Conservation (phyloP, 2,888 invertebrate species). For the Andrena camellia region DNA sequence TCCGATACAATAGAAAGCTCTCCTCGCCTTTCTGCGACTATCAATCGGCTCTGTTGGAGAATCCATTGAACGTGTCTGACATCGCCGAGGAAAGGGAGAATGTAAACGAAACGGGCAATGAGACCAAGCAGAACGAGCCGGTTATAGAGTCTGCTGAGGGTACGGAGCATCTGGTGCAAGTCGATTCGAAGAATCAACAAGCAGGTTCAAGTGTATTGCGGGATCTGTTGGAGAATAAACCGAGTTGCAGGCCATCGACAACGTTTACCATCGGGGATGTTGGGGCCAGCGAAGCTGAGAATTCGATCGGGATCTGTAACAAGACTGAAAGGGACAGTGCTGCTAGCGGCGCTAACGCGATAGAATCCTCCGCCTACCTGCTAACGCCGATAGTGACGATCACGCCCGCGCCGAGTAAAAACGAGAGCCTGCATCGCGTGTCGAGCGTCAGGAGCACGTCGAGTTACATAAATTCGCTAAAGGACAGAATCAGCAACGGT, state of each 20-base stretch:
- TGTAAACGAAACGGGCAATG: background rate
- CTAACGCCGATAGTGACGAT: constrained; percentile 86
- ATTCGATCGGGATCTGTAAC: constrained; percentile 76
- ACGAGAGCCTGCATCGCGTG: constrained; percentile 83
- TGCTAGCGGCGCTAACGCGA: background rate
- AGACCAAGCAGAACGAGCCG: background rate
- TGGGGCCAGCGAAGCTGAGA: constrained; percentile 67
- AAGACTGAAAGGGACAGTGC: constrained; percentile 30
- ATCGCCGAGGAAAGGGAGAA: background rate
- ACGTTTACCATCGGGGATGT: constrained; percentile 24
- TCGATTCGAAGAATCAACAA: background rate
- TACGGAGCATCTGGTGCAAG: background rate
- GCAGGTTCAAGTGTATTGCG: background rate
- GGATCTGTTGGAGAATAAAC: constrained; percentile 13
- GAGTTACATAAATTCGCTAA: constrained; percentile 90
- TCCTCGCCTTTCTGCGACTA: background rate
- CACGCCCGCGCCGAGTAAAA: constrained; percentile 84
- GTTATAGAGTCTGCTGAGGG: background rate
- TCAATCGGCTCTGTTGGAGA: background rate
- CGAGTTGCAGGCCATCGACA: constrained; percentile 49
- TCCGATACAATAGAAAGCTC: background rate
- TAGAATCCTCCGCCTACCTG: constrained; percentile 79
- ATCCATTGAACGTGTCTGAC: background rate
- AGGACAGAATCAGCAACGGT: constrained; percentile 93
- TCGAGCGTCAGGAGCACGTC: constrained; percentile 86